Conservation (phyloP, 2,797 vertebrate species). For the Chrosomus eos region DNA sequence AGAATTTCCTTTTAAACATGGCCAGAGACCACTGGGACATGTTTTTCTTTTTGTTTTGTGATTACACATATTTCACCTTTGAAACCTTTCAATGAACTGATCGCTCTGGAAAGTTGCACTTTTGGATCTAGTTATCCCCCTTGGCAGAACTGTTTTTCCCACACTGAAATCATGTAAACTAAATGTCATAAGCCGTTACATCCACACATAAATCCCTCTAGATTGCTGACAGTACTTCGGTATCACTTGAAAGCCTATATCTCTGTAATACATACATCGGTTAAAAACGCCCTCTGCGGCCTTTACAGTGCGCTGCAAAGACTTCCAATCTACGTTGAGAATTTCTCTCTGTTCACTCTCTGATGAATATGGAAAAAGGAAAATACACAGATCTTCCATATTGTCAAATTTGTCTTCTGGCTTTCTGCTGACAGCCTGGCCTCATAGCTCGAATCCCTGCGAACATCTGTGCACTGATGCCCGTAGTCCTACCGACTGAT, state of each 20-base stretch:
- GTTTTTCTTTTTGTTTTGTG: neutral
- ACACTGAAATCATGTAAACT: neutral
- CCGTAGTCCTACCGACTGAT: conserved; percentile 22
- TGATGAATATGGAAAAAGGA: conserved; percentile 9
- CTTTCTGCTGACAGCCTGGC: conserved; percentile 30
- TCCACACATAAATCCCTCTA: neutral
- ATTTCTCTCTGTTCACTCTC: conserved; percentile 2
- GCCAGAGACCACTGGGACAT: neutral
- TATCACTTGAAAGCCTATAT: neutral
- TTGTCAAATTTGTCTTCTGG: conserved; percentile 27
- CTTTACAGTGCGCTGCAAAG: neutral
- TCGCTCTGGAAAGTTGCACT: neutral
- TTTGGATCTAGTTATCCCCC: neutral
- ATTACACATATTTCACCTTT: neutral
- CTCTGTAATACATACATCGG: neutral
- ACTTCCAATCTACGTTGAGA: neutral
- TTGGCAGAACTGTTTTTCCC: neutral
- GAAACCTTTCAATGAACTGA: neutral
- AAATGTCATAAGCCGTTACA: neutral
- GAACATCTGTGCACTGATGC: conserved; percentile 32
- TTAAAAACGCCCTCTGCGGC: conserved; percentile 2
- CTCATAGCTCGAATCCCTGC: conserved; percentile 20
- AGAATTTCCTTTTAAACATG: neutral
- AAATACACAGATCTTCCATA: conserved; percentile 28
- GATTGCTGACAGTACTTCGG: neutral